Percentiles rank a stretch among this genome's conserved stretches.
Conservation (phyloP, 1,140 invertebrate species). For the Contarinia nasturtii region DNA sequence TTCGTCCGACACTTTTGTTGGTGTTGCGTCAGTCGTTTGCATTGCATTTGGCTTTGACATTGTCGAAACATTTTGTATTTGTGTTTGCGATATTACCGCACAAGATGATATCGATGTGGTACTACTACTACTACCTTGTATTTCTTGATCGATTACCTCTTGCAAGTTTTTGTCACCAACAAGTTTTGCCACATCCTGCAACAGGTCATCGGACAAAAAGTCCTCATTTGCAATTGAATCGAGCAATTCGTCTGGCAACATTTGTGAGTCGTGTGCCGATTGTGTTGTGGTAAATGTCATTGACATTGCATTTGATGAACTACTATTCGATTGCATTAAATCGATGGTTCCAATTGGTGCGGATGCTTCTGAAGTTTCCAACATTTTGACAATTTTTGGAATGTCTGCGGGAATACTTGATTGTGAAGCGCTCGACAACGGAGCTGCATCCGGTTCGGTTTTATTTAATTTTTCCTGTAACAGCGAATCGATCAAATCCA, state of each 20-base stretch:
- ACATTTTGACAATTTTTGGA: slow-evolving; percentile 21
- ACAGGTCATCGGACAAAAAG: slow-evolving; percentile 39
- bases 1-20: slow-evolving; percentile 2
- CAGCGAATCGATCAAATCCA: slow-evolving; percentile 22
- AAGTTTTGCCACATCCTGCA: slow-evolving; percentile 43
- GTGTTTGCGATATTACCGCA: background rate
- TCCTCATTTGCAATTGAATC: slow-evolving; percentile 15
- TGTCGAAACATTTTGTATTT: background rate
- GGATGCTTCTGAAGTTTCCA: slow-evolving; percentile 14
- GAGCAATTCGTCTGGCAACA: background rate
- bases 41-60: slow-evolving; percentile 3
- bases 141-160: slow-evolving; percentile 41
- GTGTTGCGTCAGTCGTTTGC: too few species aligned
- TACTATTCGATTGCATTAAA: background rate
- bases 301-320: background rate
- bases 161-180: slow-evolving; percentile 44
- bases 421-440: background rate
- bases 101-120: slow-evolving; percentile 3
- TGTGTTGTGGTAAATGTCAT: background rate
- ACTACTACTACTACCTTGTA: slow-evolving; percentile 20
- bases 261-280: background rate
- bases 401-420: slow-evolving; percentile 9
- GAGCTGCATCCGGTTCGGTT: slow-evolving; percentile 4
- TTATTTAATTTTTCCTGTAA: slow-evolving; percentile 17
- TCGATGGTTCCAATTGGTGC: background rate